A percentile compares a stretch with the other conserved stretches of the same genome.
Evolutionary conservation across 2,113 vertebrate species (phyloP).

Genomic region (Corythoichthys haematopterus): DNA sequence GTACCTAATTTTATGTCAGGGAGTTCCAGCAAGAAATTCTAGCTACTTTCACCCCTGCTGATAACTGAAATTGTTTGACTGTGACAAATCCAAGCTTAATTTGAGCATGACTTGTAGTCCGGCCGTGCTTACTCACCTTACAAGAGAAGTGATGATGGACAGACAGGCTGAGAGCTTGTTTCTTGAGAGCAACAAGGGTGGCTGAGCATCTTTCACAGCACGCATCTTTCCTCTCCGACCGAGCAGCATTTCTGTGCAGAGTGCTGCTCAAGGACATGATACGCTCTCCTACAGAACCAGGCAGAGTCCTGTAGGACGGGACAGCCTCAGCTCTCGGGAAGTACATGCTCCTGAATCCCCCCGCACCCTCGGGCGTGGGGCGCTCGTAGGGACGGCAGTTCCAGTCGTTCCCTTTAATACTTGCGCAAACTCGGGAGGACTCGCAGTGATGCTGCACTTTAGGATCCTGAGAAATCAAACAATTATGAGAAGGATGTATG

Average conservation of each 20-base stretch:
- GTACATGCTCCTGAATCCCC: slow-evolving; percentile 72
- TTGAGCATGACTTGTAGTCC: background rate
- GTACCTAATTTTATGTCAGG: too few relatives aligned
- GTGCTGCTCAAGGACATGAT: slow-evolving; percentile 78
- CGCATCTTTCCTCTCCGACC: slow-evolving; percentile 79
- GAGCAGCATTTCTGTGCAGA: slow-evolving; percentile 64
- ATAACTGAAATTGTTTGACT: background rate
- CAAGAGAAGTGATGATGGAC: slow-evolving; percentile 81
- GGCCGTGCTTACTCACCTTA: slow-evolving; percentile 72
- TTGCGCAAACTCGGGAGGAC: slow-evolving; percentile 62
- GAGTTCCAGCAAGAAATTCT: too few relatives aligned
- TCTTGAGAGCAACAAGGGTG: slow-evolving; percentile 87
- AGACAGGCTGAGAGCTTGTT: slow-evolving; percentile 85
- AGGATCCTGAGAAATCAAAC: slow-evolving; percentile 67
- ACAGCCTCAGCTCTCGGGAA: slow-evolving; percentile 79
- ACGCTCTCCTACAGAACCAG: slow-evolving; percentile 78
- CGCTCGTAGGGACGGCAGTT: slow-evolving; percentile 56
- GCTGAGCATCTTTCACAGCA: slow-evolving; percentile 87
- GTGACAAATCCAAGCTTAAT: background rate
- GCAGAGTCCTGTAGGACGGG: slow-evolving; percentile 78
- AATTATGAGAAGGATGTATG: slow-evolving; percentile 22
- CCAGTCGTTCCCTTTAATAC: slow-evolving; percentile 46
- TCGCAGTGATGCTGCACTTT: slow-evolving; percentile 76
- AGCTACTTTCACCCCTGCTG: too few relatives aligned
- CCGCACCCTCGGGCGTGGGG: slow-evolving; percentile 82